Conservation (phyloP, 2,888 invertebrate species). For the Rhamnusium bicolor region DNA sequence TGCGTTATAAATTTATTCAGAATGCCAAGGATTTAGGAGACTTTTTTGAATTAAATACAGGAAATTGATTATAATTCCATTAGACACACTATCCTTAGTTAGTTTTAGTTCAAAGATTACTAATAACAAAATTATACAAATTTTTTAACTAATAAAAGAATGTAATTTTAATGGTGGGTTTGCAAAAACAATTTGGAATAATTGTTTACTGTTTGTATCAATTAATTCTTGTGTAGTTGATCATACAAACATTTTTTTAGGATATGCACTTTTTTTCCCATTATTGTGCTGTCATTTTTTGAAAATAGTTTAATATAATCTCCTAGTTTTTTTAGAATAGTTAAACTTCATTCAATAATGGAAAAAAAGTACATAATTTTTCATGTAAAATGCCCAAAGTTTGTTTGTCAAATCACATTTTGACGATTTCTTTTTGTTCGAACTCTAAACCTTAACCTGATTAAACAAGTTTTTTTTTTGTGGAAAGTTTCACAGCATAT, state of each 20-base stretch:
- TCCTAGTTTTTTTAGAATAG: no score
- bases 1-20: conserved; percentile 5
- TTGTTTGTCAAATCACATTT: no score
- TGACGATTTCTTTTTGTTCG: no score
- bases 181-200: neutral
- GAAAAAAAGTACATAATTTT: no score
- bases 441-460: no score
- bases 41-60: conserved; percentile 17
- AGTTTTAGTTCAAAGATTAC: neutral
- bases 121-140: conserved; percentile 2
- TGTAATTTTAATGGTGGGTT: neutral
- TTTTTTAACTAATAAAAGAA: neutral
- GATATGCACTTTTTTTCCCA: neutral
- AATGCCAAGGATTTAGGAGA: conserved; percentile 11
- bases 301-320: no score
- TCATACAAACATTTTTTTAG: neutral
- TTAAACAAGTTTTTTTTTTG: no score
- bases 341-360: no score
- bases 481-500: no score
- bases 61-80: conserved; percentile 14
- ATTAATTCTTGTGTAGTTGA: neutral
- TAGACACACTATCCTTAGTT: conserved; percentile 2
- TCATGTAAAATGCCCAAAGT: no score
- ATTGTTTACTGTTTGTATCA: neutral
- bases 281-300: no score